A percentile compares a stretch with the other conserved stretches of the same genome.
These are phyloP conservation scores for Megaleporinus macrocephalus DNA, from an alignment of 2,113 vertebrate genomes.

Conservation along the genomic window DNA sequence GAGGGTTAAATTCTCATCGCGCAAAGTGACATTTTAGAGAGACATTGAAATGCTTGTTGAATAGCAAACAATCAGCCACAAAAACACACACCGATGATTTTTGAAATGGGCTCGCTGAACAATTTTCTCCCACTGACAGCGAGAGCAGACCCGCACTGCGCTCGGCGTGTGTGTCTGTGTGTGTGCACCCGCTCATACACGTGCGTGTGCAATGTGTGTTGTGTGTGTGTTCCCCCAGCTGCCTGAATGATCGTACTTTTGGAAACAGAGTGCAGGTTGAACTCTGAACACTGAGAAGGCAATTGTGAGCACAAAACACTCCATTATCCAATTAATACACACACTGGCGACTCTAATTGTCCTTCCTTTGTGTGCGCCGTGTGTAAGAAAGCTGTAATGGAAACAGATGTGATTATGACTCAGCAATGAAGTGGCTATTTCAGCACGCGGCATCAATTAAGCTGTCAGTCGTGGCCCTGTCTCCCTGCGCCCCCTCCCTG, in stretches of 20 bases:
- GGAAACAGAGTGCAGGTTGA: slow-evolving; percentile 55
- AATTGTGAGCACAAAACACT: slow-evolving; percentile 61
- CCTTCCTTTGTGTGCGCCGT: slow-evolving; percentile 59
- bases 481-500: slow-evolving; percentile 29
- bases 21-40: slow-evolving; percentile 51
- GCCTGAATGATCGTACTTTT: slow-evolving; percentile 49
- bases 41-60: slow-evolving; percentile 57
- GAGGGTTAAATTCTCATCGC: slow-evolving; percentile 45
- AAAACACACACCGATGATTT: slow-evolving; percentile 55
- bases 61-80: slow-evolving; percentile 57
- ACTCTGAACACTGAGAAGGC: slow-evolving; percentile 57
- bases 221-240: slow-evolving; percentile 44
- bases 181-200: neutral
- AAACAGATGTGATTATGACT: slow-evolving; percentile 67
- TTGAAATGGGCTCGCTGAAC: slow-evolving; percentile 53
- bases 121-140: slow-evolving; percentile 55
- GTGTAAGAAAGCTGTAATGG: slow-evolving; percentile 59
- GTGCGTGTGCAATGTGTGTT: slow-evolving; percentile 7
- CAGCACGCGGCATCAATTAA: slow-evolving; percentile 60
- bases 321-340: slow-evolving; percentile 69
- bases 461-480: slow-evolving; percentile 47
- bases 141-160: slow-evolving; percentile 23
- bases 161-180: slow-evolving; percentile 31
- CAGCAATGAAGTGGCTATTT: slow-evolving; percentile 64
- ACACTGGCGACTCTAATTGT: slow-evolving; percentile 63